phyloP scores from a whole-genome alignment of 2,888 invertebrate species.

The Lagria hirta region DNA sequence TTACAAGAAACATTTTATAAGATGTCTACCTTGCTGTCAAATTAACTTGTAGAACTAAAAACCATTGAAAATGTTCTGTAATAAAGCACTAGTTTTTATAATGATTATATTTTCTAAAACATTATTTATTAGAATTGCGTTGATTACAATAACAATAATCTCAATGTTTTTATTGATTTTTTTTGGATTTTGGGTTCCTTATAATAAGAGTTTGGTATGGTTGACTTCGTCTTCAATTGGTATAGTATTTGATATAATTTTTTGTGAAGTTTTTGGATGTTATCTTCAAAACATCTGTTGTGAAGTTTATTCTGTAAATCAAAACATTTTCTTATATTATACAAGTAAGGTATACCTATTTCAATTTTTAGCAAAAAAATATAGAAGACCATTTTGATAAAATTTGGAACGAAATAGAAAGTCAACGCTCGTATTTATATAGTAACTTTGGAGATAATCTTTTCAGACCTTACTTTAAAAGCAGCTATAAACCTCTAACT shows the following conservation, averaged over 20 bases:
- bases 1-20: no score
- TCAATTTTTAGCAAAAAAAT: constrained; percentile 1
- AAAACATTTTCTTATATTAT: no score
- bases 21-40: no score
- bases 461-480: constrained; percentile 35
- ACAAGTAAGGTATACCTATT: neutral
- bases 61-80: no score
- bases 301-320: no score
- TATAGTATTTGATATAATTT: constrained; percentile 30
- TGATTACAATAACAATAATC: constrained; percentile 21
- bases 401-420: constrained; percentile 23
- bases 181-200: constrained; percentile 38
- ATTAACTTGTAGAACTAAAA: no score
- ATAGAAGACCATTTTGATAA: neutral
- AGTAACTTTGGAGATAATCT: constrained; percentile 31
- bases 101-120: no score
- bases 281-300: constrained; percentile 22
- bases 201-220: constrained; percentile 35
- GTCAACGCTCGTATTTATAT: constrained; percentile 32
- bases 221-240: constrained; percentile 29
- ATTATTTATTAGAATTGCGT: constrained; percentile 26
- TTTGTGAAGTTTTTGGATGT: constrained; percentile 32
- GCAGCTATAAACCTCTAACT: constrained; percentile 33
- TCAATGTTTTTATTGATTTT: constrained; percentile 29
- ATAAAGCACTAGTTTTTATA: no score